These are phyloP conservation scores for Torymus auratus DNA, from an alignment of 2,888 invertebrate genomes.

Conservation along the genomic window DNA sequence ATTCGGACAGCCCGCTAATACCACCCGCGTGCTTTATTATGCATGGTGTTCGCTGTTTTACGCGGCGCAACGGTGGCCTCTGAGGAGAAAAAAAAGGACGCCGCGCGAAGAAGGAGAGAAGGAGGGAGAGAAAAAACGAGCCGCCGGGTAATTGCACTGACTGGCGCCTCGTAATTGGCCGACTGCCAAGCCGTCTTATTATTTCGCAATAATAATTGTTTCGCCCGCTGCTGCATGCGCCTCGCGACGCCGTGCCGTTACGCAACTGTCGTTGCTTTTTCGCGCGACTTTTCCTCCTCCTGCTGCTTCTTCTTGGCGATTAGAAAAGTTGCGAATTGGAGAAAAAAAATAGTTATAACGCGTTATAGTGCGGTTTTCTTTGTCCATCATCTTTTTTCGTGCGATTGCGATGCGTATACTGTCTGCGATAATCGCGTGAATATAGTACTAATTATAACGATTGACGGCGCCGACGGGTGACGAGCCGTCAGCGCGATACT, in stretches of 20 bases:
- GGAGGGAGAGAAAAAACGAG: slow-evolving; percentile 1
- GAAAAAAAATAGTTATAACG: too few relatives aligned
- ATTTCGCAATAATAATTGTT: slow-evolving; percentile 71
- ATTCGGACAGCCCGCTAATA: not conserved
- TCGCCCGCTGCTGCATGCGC: slow-evolving; percentile 52
- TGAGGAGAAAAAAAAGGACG: not conserved
- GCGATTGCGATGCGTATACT: too few relatives aligned
- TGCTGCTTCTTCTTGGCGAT: too few relatives aligned
- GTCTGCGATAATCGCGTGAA: too few relatives aligned
- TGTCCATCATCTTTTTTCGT: too few relatives aligned
- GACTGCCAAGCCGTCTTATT: slow-evolving; percentile 65
- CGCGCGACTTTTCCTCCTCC: too few relatives aligned
- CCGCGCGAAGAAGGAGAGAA: not conserved
- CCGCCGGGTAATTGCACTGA: slow-evolving; percentile 61
- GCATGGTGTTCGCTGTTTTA: slow-evolving; percentile 8
- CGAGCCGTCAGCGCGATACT: too few relatives aligned
- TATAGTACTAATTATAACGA: too few relatives aligned
- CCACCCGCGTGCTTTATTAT: slow-evolving; percentile 8
- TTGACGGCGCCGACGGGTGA: too few relatives aligned
- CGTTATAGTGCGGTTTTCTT: too few relatives aligned
- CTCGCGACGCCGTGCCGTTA: slow-evolving; percentile 45
- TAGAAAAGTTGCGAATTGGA: too few relatives aligned
- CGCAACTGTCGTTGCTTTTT: slow-evolving; percentile 31
- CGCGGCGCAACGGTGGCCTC: too few relatives aligned
- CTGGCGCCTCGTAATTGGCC: slow-evolving; percentile 73